Evolutionary conservation across 1,140 invertebrate genomes (phyloP).

Genomic region (Tribolium castaneum): DNA sequence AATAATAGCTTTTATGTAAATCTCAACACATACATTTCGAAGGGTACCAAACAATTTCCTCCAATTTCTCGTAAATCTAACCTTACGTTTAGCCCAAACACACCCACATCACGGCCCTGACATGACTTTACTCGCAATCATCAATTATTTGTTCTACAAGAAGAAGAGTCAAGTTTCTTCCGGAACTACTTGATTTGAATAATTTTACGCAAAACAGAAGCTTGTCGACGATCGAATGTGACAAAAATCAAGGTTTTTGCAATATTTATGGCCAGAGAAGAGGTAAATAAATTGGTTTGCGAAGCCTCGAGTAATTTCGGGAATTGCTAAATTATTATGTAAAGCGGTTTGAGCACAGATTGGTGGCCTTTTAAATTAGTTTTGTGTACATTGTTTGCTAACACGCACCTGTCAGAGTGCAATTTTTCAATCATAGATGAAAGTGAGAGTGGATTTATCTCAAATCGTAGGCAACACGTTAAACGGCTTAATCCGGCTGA

Average conservation of each 20-base stretch:
- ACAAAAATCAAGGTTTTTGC: not conserved
- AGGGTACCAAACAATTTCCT: not conserved
- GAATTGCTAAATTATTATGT: slow-evolving; percentile 13
- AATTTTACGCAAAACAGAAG: not conserved
- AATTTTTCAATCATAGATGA: not conserved
- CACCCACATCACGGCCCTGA: slow-evolving; percentile 20
- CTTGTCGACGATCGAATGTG: not conserved
- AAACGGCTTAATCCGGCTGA: not conserved
- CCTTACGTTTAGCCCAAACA: slow-evolving; percentile 3
- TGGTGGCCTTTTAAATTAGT: not conserved
- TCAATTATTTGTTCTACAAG: slow-evolving; percentile 3
- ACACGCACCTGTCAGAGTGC: not conserved
- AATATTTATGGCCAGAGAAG: not conserved
- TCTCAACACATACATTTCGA: not conserved
- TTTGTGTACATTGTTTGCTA: not conserved
- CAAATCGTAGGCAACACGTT: not conserved
- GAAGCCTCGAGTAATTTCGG: not conserved
- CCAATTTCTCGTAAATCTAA: slow-evolving; percentile 10
- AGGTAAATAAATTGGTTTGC: not conserved
- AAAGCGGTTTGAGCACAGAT: not conserved
- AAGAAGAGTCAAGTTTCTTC: not conserved
- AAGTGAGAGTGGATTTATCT: not conserved
- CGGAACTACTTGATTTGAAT: not conserved
- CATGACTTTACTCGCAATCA: slow-evolving; percentile 11
- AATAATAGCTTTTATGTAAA: slow-evolving; percentile 27